Evolutionary conservation across 2,888 invertebrate genomes (phyloP).

Genomic region (Drosophila neonasuta): DNA sequence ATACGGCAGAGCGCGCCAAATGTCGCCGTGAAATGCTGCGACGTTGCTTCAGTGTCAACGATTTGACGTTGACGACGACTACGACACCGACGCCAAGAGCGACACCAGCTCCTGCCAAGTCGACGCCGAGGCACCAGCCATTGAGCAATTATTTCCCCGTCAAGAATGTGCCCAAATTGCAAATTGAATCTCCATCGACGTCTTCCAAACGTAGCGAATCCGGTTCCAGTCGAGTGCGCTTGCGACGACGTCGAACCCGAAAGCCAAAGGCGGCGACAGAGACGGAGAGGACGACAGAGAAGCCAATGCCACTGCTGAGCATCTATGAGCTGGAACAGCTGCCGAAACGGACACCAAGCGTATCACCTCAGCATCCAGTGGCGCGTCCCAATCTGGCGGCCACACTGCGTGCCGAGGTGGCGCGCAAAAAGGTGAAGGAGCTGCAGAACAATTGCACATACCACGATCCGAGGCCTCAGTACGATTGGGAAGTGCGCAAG

Average conservation of each 20-base stretch:
- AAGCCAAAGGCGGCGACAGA: constrained; percentile 36
- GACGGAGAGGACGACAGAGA: constrained; percentile 16
- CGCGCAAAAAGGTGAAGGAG: constrained; percentile 78
- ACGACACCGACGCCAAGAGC: neutral
- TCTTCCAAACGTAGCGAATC: constrained; percentile 55
- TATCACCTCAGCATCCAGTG: constrained; percentile 80
- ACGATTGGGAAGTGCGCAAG: constrained; percentile 82
- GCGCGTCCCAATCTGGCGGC: constrained; percentile 82
- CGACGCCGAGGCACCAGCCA: constrained; percentile 7
- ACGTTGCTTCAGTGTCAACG: constrained; percentile 76
- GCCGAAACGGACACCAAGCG: constrained; percentile 47
- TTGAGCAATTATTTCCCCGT: constrained; percentile 64
- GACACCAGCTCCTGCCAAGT: neutral
- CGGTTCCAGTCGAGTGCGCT: constrained; percentile 38
- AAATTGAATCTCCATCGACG: constrained; percentile 64
- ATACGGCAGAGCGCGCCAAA: constrained; percentile 56
- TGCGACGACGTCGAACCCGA: constrained; percentile 51
- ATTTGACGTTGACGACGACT: constrained; percentile 44
- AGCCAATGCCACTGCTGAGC: constrained; percentile 47
- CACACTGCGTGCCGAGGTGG: constrained; percentile 80
- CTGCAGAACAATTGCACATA: constrained; percentile 76
- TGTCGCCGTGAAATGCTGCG: constrained; percentile 63
- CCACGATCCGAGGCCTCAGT: constrained; percentile 69
- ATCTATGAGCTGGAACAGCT: constrained; percentile 59
- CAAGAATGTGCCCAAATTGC: constrained; percentile 67